Percentiles rank a stretch among this genome's conserved stretches.
Conservation (phyloP, 1,140 invertebrate genomes). For the Armadillidium nasatum region DNA sequence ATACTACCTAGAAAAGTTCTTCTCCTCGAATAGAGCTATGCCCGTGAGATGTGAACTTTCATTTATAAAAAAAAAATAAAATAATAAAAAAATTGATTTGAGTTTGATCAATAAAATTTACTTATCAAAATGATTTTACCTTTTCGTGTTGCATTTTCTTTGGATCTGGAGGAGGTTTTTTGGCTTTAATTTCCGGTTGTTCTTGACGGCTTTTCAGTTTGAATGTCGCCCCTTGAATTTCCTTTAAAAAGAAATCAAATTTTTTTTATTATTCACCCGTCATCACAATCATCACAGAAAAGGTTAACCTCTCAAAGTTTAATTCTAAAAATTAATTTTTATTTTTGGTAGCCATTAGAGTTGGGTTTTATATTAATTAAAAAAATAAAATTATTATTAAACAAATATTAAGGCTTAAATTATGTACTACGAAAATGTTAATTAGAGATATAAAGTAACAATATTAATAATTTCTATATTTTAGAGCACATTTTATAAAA, state of each 20-base stretch:
- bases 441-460: too few relatives aligned
- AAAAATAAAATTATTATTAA: not conserved
- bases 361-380: not conserved
- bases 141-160: conserved; percentile 1
- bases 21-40: too few relatives aligned
- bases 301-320: not conserved
- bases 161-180: not conserved
- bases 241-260: not conserved
- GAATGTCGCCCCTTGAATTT: not conserved
- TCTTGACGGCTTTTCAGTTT: not conserved
- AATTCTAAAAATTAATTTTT: not conserved
- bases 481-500: too few relatives aligned
- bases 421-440: too few relatives aligned
- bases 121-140: not conserved
- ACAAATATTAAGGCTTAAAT: too few relatives aligned
- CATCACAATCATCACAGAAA: not conserved
- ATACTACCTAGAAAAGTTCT: too few relatives aligned
- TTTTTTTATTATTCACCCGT: not conserved
- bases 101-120: too few relatives aligned
- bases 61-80: not conserved
- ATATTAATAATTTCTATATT: too few relatives aligned
- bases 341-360: not conserved
- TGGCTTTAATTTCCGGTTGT: not conserved
- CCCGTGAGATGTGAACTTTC: too few relatives aligned
- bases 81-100: not conserved